phyloP scores from a whole-genome alignment of 1,140 invertebrate species.

The Whitmania pigra region DNA sequence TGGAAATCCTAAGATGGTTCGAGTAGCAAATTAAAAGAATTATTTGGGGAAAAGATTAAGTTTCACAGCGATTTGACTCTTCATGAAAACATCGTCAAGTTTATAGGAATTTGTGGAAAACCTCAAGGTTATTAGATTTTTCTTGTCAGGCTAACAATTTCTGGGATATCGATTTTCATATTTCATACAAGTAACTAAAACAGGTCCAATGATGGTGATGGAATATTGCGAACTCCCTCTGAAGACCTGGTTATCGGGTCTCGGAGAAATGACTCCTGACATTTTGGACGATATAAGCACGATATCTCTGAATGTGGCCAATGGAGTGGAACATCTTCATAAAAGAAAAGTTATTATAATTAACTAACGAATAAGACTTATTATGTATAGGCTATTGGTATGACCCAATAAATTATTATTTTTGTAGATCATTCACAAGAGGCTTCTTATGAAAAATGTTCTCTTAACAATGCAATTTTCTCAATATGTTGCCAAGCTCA shows the following conservation, averaged over 20 bases:
- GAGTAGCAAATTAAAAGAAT: background rate
- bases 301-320: conserved; percentile 10
- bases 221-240: conserved; percentile 14
- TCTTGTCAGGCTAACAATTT: background rate
- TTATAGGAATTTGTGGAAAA: background rate
- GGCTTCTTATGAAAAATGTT: conserved; percentile 9
- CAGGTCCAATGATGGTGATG: conserved; percentile 16
- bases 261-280: background rate
- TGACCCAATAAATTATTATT: background rate
- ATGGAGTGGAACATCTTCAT: conserved; percentile 19
- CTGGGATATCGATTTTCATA: background rate
- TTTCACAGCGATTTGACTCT: background rate
- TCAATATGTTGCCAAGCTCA: conserved; percentile 9
- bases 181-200: background rate
- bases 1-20: background rate
- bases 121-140: background rate
- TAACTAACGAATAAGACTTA: background rate
- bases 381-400: background rate
- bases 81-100: conserved; percentile 14
- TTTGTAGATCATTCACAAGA: conserved; percentile 9
- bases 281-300: conserved; percentile 7
- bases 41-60: background rate
- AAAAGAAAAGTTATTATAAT: conserved; percentile 3
- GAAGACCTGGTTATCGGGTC: conserved; percentile 5
- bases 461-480: background rate